Percentiles rank a stretch among this genome's conserved stretches.
These are phyloP conservation scores for Trididemnum miniatum DNA, from an alignment of 23 tunicate species.

Conservation along the genomic window DNA sequence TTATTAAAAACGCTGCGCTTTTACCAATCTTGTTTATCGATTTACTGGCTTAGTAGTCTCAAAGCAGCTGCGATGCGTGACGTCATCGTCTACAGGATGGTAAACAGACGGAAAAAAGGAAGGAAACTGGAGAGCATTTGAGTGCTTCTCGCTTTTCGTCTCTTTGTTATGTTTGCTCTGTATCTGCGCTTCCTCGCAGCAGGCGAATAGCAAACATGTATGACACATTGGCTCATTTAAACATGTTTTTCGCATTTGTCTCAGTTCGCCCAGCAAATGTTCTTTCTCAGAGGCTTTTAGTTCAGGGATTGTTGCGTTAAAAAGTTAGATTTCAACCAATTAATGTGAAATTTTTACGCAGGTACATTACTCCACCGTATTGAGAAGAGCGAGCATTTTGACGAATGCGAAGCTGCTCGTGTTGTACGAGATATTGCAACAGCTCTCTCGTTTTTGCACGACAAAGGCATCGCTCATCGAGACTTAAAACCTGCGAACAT, in stretches of 20 bases:
- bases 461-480: slow-evolving; percentile 98
- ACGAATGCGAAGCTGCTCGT: slow-evolving; percentile 87
- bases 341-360: background rate
- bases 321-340: background rate
- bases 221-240: too few relatives aligned
- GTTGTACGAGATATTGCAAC: slow-evolving; percentile 91
- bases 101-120: slow-evolving; percentile 20
- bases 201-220: too few relatives aligned
- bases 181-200: too few relatives aligned
- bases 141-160: background rate
- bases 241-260: too few relatives aligned
- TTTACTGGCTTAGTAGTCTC: too few relatives aligned
- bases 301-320: background rate
- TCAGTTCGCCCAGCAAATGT: background rate
- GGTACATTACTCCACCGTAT: slow-evolving; percentile 91
- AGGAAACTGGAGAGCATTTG: slow-evolving; percentile 26
- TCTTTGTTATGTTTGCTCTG: background rate
- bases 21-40: too few relatives aligned
- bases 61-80: slow-evolving; percentile 7
- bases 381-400: slow-evolving; percentile 75
- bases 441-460: slow-evolving; percentile 92
- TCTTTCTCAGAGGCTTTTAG: background rate
- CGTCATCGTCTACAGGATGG: slow-evolving; percentile 23
- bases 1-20: too few relatives aligned
- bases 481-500: slow-evolving; percentile 99